Conservation (phyloP, 1,140 invertebrate species). For the Wasmannia auropunctata region DNA sequence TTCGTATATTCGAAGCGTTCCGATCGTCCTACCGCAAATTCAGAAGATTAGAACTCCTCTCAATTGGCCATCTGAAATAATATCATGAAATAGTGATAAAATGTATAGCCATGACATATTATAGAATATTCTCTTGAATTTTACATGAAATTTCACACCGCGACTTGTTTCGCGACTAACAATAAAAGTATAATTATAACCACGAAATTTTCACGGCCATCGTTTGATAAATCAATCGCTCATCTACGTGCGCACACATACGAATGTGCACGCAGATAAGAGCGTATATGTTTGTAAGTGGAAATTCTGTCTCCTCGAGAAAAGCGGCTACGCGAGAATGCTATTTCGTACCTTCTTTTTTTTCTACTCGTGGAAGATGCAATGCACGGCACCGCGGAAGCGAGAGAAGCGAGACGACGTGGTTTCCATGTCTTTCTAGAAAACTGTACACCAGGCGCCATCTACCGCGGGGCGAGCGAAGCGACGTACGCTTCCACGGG, state of each 20-base stretch:
- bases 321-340: background rate
- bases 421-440: background rate
- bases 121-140: background rate
- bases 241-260: no score
- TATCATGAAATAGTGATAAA: background rate
- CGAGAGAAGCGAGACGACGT: no score
- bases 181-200: no score
- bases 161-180: no score
- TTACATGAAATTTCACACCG: background rate
- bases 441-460: constrained; percentile 33
- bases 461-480: background rate
- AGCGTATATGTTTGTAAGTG: background rate
- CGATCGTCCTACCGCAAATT: background rate
- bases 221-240: no score
- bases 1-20: background rate
- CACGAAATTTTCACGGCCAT: no score
- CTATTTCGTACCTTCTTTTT: background rate
- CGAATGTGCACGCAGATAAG: background rate
- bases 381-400: background rate
- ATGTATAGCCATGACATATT: background rate
- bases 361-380: background rate
- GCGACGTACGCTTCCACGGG: background rate
- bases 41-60: background rate
- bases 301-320: background rate
- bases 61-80: background rate